These are phyloP conservation scores for Pyralis farinalis DNA, from an alignment of 2,888 invertebrate species.

Conservation along the genomic window DNA sequence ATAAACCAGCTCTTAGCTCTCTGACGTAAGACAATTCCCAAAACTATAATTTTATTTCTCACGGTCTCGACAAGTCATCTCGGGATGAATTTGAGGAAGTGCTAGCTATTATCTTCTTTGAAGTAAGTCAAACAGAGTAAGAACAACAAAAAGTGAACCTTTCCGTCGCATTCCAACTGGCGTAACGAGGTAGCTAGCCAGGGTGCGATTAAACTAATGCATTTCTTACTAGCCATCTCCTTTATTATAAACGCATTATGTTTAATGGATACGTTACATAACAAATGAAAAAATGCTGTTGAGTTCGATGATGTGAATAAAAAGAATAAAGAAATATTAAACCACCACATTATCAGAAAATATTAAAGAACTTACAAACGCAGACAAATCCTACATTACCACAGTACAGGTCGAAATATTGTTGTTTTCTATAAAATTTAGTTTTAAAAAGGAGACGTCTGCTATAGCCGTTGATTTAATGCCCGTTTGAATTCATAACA, in stretches of 20 bases:
- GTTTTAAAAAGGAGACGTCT: not conserved
- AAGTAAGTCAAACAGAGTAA: constrained; percentile 59
- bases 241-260: constrained; percentile 66
- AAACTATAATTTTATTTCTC: constrained; percentile 64
- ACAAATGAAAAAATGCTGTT: constrained; percentile 6
- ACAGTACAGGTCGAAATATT: no score
- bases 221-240: constrained; percentile 45
- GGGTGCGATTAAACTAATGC: constrained; percentile 63
- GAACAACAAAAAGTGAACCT: constrained; percentile 30
- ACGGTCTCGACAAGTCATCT: constrained; percentile 63
- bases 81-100: constrained; percentile 71
- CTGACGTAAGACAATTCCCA: constrained; percentile 27
- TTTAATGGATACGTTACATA: constrained; percentile 43
- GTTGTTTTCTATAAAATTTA: not conserved
- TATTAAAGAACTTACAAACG: no score
- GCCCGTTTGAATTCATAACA: not conserved
- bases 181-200: constrained; percentile 52
- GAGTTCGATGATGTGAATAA: not conserved
- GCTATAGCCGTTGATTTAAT: not conserved
- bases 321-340: no score
- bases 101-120: constrained; percentile 62
- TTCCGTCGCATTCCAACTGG: constrained; percentile 10
- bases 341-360: no score
- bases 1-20: constrained; percentile 12
- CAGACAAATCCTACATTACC: no score